These are phyloP conservation scores for Paedocypris micromegethes DNA, from an alignment of 2,797 vertebrate species.

Conservation along the genomic window DNA sequence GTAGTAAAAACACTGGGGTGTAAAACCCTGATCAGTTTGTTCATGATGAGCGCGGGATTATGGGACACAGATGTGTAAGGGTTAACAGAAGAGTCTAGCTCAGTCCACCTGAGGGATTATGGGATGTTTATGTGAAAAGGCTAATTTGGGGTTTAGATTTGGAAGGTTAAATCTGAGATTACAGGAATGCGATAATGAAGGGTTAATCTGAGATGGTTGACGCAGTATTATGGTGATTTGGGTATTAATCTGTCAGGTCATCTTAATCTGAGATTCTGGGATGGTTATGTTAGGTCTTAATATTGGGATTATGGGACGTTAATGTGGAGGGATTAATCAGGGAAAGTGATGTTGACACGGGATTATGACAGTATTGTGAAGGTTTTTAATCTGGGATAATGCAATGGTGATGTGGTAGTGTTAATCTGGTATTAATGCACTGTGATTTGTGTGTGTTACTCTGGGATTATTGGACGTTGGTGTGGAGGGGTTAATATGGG, in stretches of 20 bases:
- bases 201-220: slow-evolving; percentile 81
- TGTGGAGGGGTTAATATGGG: slow-evolving; percentile 2
- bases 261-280: too few relatives aligned
- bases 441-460: background rate
- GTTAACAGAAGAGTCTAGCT: too few relatives aligned
- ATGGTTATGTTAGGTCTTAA: too few relatives aligned
- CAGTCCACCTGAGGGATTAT: too few relatives aligned
- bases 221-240: too few relatives aligned
- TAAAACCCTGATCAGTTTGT: slow-evolving; percentile 16
- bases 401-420: too few relatives aligned
- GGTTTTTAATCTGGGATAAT: slow-evolving; percentile 71
- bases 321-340: slow-evolving; percentile 87
- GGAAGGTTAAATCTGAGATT: slow-evolving; percentile 45
- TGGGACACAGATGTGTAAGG: too few relatives aligned
- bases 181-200: slow-evolving; percentile 85
- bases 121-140: slow-evolving; percentile 46
- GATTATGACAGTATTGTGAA: slow-evolving; percentile 2
- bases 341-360: slow-evolving; percentile 4
- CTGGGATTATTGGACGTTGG: slow-evolving; percentile 43
- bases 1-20: slow-evolving; percentile 56
- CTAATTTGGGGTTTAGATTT: background rate
- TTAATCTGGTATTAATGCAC: too few relatives aligned
- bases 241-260: slow-evolving; percentile 5
- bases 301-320: slow-evolving; percentile 73
- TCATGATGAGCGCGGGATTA: background rate